Percentiles rank a stretch among this genome's conserved stretches.
Evolutionary conservation across 2,113 vertebrate species (phyloP).

Genomic region (Nibea coibor): DNA sequence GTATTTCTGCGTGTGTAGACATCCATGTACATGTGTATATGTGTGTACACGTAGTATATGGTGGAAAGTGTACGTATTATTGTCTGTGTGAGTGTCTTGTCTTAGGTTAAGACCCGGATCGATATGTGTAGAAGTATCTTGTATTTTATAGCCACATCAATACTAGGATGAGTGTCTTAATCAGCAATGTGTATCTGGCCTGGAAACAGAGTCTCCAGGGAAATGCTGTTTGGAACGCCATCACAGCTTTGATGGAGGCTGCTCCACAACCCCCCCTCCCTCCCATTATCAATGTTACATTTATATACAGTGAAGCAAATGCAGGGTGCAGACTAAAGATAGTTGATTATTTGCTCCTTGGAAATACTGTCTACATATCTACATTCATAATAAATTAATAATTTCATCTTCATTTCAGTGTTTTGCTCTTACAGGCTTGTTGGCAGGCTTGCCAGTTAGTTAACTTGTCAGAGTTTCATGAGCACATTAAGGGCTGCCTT

Average conservation of each 20-base stretch:
- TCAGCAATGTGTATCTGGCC: conserved; percentile 76
- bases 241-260: conserved; percentile 48
- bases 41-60: background rate
- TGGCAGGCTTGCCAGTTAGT: conserved; percentile 55
- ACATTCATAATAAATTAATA: conserved; percentile 50
- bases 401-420: conserved; percentile 42
- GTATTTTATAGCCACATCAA: conserved; percentile 73
- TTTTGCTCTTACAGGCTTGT: conserved; percentile 58
- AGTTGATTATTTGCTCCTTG: conserved; percentile 35
- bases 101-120: conserved; percentile 57
- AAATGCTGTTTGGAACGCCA: conserved; percentile 54
- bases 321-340: conserved; percentile 5
- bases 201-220: conserved; percentile 61
- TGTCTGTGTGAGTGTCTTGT: conserved; percentile 27
- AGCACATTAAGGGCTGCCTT: conserved; percentile 35
- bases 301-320: conserved; percentile 38
- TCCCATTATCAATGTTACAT: conserved; percentile 39
- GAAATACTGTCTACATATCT: conserved; percentile 34
- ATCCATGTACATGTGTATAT: background rate
- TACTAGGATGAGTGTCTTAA: conserved; percentile 75
- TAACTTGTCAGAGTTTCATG: conserved; percentile 43
- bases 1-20: background rate
- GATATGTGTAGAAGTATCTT: conserved; percentile 64
- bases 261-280: background rate
- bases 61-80: conserved; percentile 11